Base-by-base conservation (phyloP, 2,888 invertebrate genomes). In the Lydus trimaculatus region DNA sequence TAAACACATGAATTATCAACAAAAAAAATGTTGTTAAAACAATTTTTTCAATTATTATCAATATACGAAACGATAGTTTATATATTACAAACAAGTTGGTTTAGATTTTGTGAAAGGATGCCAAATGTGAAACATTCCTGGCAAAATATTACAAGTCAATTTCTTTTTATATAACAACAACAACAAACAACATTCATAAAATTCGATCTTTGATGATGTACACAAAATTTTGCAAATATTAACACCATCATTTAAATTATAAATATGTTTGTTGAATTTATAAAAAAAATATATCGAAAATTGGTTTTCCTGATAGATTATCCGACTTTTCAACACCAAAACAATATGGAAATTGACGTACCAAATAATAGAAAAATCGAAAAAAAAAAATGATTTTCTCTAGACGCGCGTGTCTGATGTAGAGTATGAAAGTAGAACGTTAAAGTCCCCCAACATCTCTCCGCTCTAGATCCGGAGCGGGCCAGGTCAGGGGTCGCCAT, bases 401-500 rank as follows among this genome's bases (percentile, higher is more conserved):
- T 67, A 64, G 43, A 59, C 52, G 64, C 68, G 66, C 68, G 71
- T 66, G 66, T 68, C 64, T 69, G 71, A 70, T 70, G 67, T 72
- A 36, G 67, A 72, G 67, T 70, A 70, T 63, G 72, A 72, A 72
- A 72, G 72, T 72, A 70, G 72, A 72, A 70, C 72, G 67, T n/a
- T 58, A 58, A 71, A 71, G 67, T 69, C 69, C 65, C 71, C 72
- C 72, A 68, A 67, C 72, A 52, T 52, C 20, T 72, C 72, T 72
- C 70, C 72, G 72, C 72, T 72, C 72, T 67, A 72, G 72, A 72
- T 72, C 72, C 70, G 72, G 70, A 72, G 70, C 72, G 72, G 72
- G 72, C 72, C 72, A 72, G 72, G 72, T 72, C 72, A 72, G 72
- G 72, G 72, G 72, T 72, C 72, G 72, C 72, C 72, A 70, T 65